Evolutionary conservation across 2,113 vertebrate genomes (phyloP).

Genomic region (Charina bottae): DNA sequence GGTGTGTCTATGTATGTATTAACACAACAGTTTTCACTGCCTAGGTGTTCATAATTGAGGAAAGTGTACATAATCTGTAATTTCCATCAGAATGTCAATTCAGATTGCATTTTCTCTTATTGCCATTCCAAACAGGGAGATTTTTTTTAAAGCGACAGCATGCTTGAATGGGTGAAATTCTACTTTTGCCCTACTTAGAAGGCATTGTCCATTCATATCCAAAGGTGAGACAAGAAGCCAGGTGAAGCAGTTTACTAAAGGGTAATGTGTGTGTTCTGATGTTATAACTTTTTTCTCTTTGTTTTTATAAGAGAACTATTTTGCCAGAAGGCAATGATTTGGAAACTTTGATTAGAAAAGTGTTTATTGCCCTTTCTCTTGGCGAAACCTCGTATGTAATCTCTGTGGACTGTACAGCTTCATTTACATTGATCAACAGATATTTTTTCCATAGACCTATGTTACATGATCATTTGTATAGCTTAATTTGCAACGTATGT

Average conservation of each 20-base stretch:
- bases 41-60: conserved; percentile 87
- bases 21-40: conserved; percentile 94
- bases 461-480: not conserved
- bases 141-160: conserved; percentile 74
- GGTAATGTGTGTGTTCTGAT: conserved; percentile 24
- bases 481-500: conserved; percentile 55
- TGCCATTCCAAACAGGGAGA: conserved; percentile 75
- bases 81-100: conserved; percentile 78
- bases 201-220: conserved; percentile 58
- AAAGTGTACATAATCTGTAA: conserved; percentile 88
- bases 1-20: conserved; percentile 93
- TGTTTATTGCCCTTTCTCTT: conserved; percentile 43
- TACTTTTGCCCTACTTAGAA: conserved; percentile 5
- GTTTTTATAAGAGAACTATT: not conserved
- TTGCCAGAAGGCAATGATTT: conserved; percentile 5
- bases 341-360: conserved; percentile 23
- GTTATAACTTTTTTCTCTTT: conserved; percentile 51
- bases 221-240: conserved; percentile 57
- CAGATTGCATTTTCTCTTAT: conserved; percentile 77
- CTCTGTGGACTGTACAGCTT: conserved; percentile 52
- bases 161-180: conserved; percentile 55
- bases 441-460: conserved; percentile 46
- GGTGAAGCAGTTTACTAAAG: conserved; percentile 16
- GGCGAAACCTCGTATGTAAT: not conserved
- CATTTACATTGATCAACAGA: conserved; percentile 45